Evolutionary conservation across 2,888 invertebrate genomes (phyloP).

Genomic region (Mesoligia furuncula): DNA sequence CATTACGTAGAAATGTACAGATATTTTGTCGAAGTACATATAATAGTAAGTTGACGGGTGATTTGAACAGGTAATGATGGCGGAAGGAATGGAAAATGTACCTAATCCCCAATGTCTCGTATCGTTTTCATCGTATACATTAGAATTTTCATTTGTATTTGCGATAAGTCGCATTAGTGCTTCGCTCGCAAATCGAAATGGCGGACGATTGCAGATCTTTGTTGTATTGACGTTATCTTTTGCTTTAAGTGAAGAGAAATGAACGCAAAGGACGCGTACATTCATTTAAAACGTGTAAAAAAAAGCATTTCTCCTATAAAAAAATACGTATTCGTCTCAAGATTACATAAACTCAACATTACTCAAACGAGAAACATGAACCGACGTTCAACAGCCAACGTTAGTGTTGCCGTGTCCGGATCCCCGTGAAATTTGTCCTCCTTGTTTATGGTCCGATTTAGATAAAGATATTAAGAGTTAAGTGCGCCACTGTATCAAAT

Average conservation of each 20-base stretch:
- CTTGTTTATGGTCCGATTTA: conserved; percentile 84
- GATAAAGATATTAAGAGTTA: conserved; percentile 87
- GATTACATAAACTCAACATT: conserved; percentile 47
- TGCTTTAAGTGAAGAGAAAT: not conserved
- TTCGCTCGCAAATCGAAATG: conserved; percentile 16
- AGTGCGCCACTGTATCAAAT: conserved; percentile 86
- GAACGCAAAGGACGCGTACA: not conserved
- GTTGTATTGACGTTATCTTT: conserved; percentile 10
- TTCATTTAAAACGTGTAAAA: conserved; percentile 20
- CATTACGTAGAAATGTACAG: conserved; percentile 23
- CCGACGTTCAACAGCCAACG: conserved; percentile 53
- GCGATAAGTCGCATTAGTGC: conserved; percentile 47
- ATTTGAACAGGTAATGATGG: conserved; percentile 43
- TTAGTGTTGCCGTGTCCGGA: conserved; percentile 63
- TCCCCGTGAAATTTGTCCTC: conserved; percentile 75
- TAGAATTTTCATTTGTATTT: conserved; percentile 56
- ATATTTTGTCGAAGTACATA: conserved; percentile 30
- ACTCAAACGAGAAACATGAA: conserved; percentile 56
- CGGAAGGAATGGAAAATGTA: conserved; percentile 36
- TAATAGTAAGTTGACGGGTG: conserved; percentile 41
- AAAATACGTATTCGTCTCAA: conserved; percentile 43
- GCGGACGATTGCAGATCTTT: conserved; percentile 19
- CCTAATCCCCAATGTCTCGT: conserved; percentile 30
- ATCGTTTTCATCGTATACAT: conserved; percentile 41
- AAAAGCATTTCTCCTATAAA: conserved; percentile 16